A percentile compares a stretch with the other conserved stretches of the same genome.
These are phyloP conservation scores for Clistopyga incitator DNA, from an alignment of 2,888 invertebrate species.

Conservation along the genomic window DNA sequence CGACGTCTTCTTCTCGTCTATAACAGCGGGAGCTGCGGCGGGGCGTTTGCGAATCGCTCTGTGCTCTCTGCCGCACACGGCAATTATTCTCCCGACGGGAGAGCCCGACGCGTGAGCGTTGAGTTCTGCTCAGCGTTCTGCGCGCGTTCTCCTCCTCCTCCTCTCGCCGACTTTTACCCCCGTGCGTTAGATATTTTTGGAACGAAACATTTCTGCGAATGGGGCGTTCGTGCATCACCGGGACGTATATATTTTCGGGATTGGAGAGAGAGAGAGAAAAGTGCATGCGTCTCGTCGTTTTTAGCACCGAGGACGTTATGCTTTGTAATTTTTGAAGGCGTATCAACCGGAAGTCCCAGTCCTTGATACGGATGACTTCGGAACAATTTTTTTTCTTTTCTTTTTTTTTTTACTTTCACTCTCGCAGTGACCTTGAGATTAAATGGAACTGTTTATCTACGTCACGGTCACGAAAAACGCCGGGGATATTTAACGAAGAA, in stretches of 20 bases:
- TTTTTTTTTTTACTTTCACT: neutral
- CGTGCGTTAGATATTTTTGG: constrained; percentile 75
- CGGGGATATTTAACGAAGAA: neutral
- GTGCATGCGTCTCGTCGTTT: constrained; percentile 77
- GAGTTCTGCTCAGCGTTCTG: constrained; percentile 33
- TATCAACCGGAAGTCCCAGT: constrained; percentile 15
- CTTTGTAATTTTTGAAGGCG: constrained; percentile 3
- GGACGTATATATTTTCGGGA: constrained; percentile 75
- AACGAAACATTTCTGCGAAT: constrained; percentile 76
- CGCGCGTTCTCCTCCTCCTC: constrained; percentile 46
- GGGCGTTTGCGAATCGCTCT: constrained; percentile 51
- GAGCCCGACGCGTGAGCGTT: constrained; percentile 33
- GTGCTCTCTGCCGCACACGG: constrained; percentile 44
- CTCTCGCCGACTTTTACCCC: constrained; percentile 50
- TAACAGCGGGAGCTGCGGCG: constrained; percentile 46
- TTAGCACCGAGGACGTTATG: constrained; percentile 76
- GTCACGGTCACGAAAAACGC: neutral
- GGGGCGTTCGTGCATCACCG: constrained; percentile 73
- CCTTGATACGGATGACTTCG: neutral
- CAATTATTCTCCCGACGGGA: constrained; percentile 66
- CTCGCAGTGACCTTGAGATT: neutral
- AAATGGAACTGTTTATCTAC: neutral
- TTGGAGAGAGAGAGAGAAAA: constrained; percentile 42
- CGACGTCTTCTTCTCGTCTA: constrained; percentile 54
- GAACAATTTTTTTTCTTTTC: neutral